A percentile compares a stretch with the other conserved stretches of the same genome.
Conservation (phyloP, 2,113 vertebrate species). For the Onychorhynchus coronatus region DNA sequence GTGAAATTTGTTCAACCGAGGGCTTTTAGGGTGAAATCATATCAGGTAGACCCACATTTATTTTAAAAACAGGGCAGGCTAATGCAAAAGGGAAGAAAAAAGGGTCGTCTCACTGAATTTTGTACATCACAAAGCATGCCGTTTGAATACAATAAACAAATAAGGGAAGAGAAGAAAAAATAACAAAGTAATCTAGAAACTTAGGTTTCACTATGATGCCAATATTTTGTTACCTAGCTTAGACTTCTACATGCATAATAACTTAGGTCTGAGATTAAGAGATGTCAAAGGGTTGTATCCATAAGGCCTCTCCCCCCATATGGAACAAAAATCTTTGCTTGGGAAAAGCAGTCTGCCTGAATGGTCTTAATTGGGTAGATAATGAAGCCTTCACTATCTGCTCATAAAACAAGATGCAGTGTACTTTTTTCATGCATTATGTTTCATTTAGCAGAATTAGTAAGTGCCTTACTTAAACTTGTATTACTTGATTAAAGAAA, state of each 20-base stretch:
- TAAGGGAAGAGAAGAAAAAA: not conserved
- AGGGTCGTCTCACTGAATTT: not conserved
- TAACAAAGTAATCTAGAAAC: not conserved
- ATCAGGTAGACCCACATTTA: not conserved
- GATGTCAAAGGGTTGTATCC: not conserved
- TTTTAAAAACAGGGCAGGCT: not conserved
- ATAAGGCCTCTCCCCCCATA: accelerated
- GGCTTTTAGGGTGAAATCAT: not conserved
- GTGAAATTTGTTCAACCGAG: accelerated
- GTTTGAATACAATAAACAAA: not conserved
- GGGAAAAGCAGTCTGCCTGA: not conserved
- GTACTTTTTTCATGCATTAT: not conserved
- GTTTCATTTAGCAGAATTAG: not conserved
- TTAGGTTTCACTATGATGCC: not conserved
- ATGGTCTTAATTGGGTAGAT: not conserved
- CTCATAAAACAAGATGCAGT: not conserved
- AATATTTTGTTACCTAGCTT: not conserved
- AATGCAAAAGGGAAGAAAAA: not conserved
- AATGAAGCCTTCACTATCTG: not conserved
- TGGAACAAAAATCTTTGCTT: not conserved
- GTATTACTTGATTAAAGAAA: not conserved
- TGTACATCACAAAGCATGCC: not conserved
- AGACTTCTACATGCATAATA: not conserved
- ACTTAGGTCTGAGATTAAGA: not conserved
- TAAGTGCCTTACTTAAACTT: not conserved